Percentiles rank a stretch among this genome's conserved stretches.
Conservation (phyloP, 2,113 vertebrate species). For the Aythya baeri region DNA sequence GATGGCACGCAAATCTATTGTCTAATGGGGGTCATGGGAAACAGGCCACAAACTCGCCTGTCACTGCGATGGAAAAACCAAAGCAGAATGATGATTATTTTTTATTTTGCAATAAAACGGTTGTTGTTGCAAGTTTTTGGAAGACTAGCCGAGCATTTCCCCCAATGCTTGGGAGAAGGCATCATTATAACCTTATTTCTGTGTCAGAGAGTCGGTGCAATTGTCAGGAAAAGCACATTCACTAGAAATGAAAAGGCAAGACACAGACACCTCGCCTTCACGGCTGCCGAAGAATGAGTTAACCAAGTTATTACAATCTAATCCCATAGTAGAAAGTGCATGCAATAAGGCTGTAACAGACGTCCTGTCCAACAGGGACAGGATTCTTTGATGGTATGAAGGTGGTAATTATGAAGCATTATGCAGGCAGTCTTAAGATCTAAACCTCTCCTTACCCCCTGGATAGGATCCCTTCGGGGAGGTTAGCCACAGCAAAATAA, state of each 20-base stretch:
- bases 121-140: neutral
- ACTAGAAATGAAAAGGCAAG: neutral
- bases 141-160: neutral
- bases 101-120: neutral
- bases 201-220: neutral
- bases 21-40: conserved; percentile 37
- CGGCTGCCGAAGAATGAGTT: conserved; percentile 36
- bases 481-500: neutral
- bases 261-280: neutral
- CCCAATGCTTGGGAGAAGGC: neutral
- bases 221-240: neutral
- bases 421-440: conserved; percentile 9
- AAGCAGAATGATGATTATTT: neutral
- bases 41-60: conserved; percentile 5
- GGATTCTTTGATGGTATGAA: conserved; percentile 22
- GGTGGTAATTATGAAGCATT: conserved; percentile 55
- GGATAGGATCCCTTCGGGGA: neutral
- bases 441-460: neutral
- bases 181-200: neutral
- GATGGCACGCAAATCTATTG: neutral
- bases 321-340: conserved; percentile 43
- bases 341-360: conserved; percentile 17
- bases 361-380: conserved; percentile 13
- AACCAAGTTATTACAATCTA: conserved; percentile 49
- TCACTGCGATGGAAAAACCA: neutral